These are phyloP conservation scores for Poecilia velifera DNA, from an alignment of 2,797 vertebrate species.

Conservation along the genomic window DNA sequence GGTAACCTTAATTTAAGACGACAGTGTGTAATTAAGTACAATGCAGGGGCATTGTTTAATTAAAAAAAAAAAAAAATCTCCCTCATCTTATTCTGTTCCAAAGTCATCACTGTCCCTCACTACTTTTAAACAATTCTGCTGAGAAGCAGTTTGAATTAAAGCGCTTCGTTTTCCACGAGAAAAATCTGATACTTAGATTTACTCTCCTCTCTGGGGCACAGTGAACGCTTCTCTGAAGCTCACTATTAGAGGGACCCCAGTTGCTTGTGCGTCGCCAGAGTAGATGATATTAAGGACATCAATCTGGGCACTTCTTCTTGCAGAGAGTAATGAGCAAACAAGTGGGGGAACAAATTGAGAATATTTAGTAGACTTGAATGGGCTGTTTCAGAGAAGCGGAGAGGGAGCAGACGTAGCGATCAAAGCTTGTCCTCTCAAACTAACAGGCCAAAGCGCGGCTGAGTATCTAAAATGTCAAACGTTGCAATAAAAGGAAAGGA, in stretches of 20 bases:
- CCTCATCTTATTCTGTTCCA: constrained; percentile 51
- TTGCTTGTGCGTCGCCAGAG: constrained; percentile 63
- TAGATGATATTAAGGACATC: constrained; percentile 78
- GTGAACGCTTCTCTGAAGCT: constrained; percentile 73
- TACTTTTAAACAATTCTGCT: constrained; percentile 64
- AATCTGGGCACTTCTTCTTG: constrained; percentile 68
- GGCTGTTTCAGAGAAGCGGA: constrained; percentile 49
- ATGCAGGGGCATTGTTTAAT: constrained; percentile 66
- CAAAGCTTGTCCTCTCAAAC: constrained; percentile 30
- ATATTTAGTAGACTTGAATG: constrained; percentile 59
- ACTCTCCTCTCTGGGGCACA: constrained; percentile 69
- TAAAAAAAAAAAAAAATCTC: constrained; percentile 58
- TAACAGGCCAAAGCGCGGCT: constrained; percentile 28
- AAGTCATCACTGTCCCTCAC: constrained; percentile 46
- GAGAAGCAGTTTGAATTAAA: constrained; percentile 58
- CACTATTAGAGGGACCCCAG: constrained; percentile 69
- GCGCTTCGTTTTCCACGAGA: constrained; percentile 71
- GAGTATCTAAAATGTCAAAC: constrained; percentile 29
- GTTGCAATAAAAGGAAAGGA: constrained; percentile 23
- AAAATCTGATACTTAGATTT: constrained; percentile 80
- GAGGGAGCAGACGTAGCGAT: constrained; percentile 25
- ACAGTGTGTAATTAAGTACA: constrained; percentile 62
- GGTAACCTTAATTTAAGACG: constrained; percentile 46
- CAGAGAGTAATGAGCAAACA: constrained; percentile 73
- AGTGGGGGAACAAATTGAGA: constrained; percentile 65